Base-by-base conservation (phyloP, 2,888 invertebrate genomes). In the Nesidiocoris tenuis region DNA sequence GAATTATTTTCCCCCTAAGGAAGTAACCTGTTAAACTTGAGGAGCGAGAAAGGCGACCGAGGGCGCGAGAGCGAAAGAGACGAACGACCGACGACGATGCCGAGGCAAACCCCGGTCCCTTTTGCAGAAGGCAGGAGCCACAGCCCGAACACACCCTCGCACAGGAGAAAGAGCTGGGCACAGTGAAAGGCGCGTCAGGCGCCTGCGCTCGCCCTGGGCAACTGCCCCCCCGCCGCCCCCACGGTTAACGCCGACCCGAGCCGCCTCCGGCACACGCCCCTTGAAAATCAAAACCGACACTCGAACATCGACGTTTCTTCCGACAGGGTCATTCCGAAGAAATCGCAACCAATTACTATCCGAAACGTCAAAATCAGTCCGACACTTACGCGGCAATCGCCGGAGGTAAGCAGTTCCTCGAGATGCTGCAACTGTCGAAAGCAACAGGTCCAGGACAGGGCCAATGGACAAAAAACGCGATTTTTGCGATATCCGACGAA, bases 251-350 rank as follows among this genome's bases (percentile, higher is more conserved):
- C n/a, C n/a, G n/a, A n/a, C n/a, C n/a, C n/a, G n/a, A 39, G 39
- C 19, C 59, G 25, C 24, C 61, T 16, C 70, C 19, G 16, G 25
- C 24, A 23, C 57, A 39, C 39, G 39, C 24, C 70, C 70, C 70
- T 25, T 59, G 70, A 70, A 70, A 70, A 70, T 70, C 70, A 70
- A 70, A 70, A 57, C 70, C 70, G 70, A 70, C 70, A 70, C 70
- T 70, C 59, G 24, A 59, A 70, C 70, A 70, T 70, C 59, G 70
- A 70, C 70, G 70, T 70, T 70, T 70, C 70, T 70, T 70, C 70
- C 18, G 57, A 61, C 57, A 57, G 57, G 70, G 70, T 70, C 70
- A 70, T 70, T 39, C 39, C 39, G 39, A 39, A n/a, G 39, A 39
- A 39, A 39, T 7, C 39, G n/a, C n/a, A n/a, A n/a, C n/a, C n/a